Percentiles rank a stretch among this genome's conserved stretches.
These are phyloP conservation scores for Willowsia nigromaculata DNA, from an alignment of 2,888 invertebrate genomes.

Conservation along the genomic window DNA sequence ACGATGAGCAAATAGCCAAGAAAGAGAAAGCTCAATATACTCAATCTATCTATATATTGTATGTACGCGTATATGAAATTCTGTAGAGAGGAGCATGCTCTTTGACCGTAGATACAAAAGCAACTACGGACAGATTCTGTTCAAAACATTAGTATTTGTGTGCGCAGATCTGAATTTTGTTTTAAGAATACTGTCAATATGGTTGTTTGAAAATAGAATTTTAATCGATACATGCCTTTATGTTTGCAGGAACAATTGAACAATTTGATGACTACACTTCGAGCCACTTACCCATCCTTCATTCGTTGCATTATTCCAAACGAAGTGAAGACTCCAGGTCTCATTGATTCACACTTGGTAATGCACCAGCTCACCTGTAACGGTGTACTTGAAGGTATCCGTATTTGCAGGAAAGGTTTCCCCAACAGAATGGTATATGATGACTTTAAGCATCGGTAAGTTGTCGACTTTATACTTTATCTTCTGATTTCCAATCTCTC, in stretches of 20 bases:
- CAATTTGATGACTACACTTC: slow-evolving; percentile 98
- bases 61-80: no score
- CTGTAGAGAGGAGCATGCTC: no score
- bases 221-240: no score
- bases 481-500: background rate
- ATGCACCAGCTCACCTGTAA: slow-evolving; percentile 99
- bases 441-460: slow-evolving; percentile 99
- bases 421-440: slow-evolving; percentile 99
- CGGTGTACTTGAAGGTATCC: slow-evolving; percentile 99
- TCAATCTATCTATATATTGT: background rate
- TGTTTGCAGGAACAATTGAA: slow-evolving; percentile 92
- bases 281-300: slow-evolving; percentile 99
- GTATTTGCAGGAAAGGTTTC: slow-evolving; percentile 99
- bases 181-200: no score
- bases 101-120: slow-evolving; percentile 12
- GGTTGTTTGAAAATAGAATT: no score
- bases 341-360: slow-evolving; percentile 98
- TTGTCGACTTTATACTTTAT: slow-evolving; percentile 37
- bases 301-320: slow-evolving; percentile 99
- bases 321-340: slow-evolving; percentile 94
- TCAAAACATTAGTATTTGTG: background rate
- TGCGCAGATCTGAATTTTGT: background rate
- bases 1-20: background rate
- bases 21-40: background rate
- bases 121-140: background rate